Percentiles rank a stretch among this genome's conserved stretches.
Conservation (phyloP, 2,888 invertebrate species). For the Leptinotarsa haldemani region DNA sequence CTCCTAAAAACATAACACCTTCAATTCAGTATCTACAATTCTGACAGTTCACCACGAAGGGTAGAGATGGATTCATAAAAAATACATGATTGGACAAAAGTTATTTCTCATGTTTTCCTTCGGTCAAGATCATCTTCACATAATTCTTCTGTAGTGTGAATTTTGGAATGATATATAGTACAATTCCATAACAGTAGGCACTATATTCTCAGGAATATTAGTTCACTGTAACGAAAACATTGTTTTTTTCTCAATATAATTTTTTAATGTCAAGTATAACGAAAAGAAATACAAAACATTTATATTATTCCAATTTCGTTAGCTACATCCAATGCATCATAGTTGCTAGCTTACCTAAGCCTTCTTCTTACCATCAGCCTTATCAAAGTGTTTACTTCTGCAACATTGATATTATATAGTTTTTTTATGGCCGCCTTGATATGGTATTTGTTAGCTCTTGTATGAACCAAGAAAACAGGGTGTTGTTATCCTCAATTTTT, state of each 20-base stretch:
- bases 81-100: too few species aligned
- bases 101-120: too few species aligned
- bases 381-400: constrained; percentile 97
- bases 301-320: constrained; percentile 99
- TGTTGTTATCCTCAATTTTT: constrained; percentile 99
- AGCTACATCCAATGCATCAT: constrained; percentile 99
- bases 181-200: too few species aligned
- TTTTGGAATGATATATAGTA: too few species aligned
- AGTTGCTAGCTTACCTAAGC: constrained; percentile 97
- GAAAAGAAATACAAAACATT: constrained; percentile 62
- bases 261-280: constrained; percentile 53
- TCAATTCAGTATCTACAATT: too few species aligned
- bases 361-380: constrained; percentile 97
- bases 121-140: too few species aligned
- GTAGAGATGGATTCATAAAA: too few species aligned
- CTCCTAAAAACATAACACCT: too few species aligned
- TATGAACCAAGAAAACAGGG: constrained; percentile 97
- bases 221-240: too few species aligned
- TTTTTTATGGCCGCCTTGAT: constrained; percentile 97
- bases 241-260: not conserved
- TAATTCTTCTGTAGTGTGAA: too few species aligned
- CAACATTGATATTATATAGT: constrained; percentile 97
- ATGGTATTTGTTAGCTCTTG: constrained; percentile 96
- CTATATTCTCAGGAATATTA: too few species aligned
- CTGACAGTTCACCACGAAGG: too few species aligned